Percentiles rank a stretch among this genome's conserved stretches.
Evolutionary conservation across 37 sponge, comb jelly and placozoan species (phyloP).

Genomic region (Halichondria panicea): DNA sequence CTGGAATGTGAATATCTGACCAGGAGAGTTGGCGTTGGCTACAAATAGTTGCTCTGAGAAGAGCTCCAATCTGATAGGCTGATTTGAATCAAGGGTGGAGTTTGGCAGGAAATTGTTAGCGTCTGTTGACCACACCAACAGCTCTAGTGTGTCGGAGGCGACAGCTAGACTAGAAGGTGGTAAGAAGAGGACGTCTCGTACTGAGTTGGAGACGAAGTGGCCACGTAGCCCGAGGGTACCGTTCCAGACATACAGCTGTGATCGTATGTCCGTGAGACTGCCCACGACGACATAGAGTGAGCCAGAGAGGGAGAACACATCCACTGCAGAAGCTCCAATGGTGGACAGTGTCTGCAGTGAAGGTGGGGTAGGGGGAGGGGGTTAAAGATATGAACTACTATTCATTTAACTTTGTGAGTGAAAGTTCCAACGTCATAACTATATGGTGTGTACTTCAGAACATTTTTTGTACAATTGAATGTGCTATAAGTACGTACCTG

Average conservation of each 20-base stretch:
- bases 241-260: slow-evolving; percentile 41
- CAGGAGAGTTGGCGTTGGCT: not conserved
- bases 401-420: no score
- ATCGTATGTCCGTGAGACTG: slow-evolving; percentile 51
- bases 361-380: not conserved
- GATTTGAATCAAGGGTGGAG: not conserved
- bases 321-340: slow-evolving; percentile 41
- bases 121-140: slow-evolving; percentile 1
- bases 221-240: slow-evolving; percentile 12
- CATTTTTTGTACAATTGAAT: slow-evolving; percentile 1
- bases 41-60: slow-evolving; percentile 3
- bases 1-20: no score
- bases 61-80: slow-evolving; percentile 9
- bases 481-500: not conserved
- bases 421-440: no score
- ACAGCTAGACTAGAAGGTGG: not conserved
- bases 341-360: slow-evolving; percentile 28
- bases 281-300: slow-evolving; percentile 34
- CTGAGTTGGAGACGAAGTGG: slow-evolving; percentile 15
- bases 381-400: no score
- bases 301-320: not conserved
- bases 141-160: slow-evolving; percentile 2
- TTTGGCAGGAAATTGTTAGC: slow-evolving; percentile 1
- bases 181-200: slow-evolving; percentile 24
- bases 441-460: no score